Base-by-base conservation (phyloP, 2,797 vertebrate species). In the Craterocephalus amniculus region DNA sequence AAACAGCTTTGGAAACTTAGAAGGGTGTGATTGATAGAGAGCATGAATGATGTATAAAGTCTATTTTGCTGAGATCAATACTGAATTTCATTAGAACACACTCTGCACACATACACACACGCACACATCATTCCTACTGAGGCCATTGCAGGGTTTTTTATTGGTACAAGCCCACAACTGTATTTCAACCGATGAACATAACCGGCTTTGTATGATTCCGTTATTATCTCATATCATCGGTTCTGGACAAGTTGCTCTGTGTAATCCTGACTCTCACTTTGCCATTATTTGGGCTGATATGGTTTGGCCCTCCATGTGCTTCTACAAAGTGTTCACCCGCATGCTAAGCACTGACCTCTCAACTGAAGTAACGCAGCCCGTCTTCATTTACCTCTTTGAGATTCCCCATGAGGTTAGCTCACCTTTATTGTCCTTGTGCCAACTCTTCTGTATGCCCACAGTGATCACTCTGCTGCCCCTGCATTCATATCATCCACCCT, bases 21-120 rank as follows among this genome's bases (percentile, higher is more conserved):
- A 89, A 82, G 85, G 82, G 89, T 86, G 86, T 93, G 94, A 92
- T 92, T 93, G 95, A 96, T 90, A 92, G 92, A 91, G 89, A 93
- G 82, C 91, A 95, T 95, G 94, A 94, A 95, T 95, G 94, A 95
- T 95, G 94, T 94, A 95, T 95, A 93, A 95, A 93, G 93, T 93
- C 93, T 94, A 92, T 94, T 94, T 94, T 94, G 86, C 88, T 78
- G 80, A 64, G 88, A 93, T 96, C 95, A 72, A 94, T 95, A 94
- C 81, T 90, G 93, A 90, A 95, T 93, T 93, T 94, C 89, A 93
- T 94, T 95, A 91, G 72, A 74, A 78, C 80, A 80, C 87, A 80
- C 83, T 70, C 74, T 56, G 22, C 69, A 74, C 54, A 72, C 31
- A 76, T 35, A 26, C 63, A 61, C 51, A 62, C 52, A 64, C 54